phyloP scores from a whole-genome alignment of 2,797 vertebrate genomes.

The Pipistrellus nathusii region DNA sequence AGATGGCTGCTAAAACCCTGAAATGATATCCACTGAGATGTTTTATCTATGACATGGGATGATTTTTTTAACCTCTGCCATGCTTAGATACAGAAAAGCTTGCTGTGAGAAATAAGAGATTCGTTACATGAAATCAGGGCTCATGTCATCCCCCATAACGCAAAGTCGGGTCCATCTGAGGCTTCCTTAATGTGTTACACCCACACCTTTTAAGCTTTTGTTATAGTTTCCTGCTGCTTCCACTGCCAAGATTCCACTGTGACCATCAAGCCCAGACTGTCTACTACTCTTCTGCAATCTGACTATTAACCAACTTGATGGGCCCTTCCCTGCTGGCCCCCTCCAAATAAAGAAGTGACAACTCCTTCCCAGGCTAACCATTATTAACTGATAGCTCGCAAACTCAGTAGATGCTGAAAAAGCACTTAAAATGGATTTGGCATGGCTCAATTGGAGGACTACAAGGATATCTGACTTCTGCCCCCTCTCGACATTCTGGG shows the following conservation, averaged over 20 bases:
- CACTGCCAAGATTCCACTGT: not conserved
- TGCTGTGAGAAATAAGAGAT: not conserved
- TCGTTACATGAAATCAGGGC: not conserved
- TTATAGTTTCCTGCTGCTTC: not conserved
- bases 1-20: not conserved
- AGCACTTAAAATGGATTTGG: not conserved
- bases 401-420: conserved; percentile 14
- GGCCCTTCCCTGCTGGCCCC: not conserved
- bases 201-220: conserved; percentile 22
- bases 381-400: not conserved
- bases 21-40: not conserved
- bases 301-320: not conserved
- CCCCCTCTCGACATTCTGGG: not conserved
- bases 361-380: not conserved
- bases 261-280: not conserved
- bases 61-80: not conserved
- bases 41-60: not conserved
- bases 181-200: not conserved
- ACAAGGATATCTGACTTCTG: not conserved
- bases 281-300: not conserved
- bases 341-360: not conserved
- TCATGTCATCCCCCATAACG: not conserved
- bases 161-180: not conserved
- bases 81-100: conserved; percentile 13
- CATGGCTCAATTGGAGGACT: not conserved